Percentiles rank a stretch among this genome's conserved stretches.
Conservation (phyloP, 1,140 invertebrate species). For the Diprion similis region DNA sequence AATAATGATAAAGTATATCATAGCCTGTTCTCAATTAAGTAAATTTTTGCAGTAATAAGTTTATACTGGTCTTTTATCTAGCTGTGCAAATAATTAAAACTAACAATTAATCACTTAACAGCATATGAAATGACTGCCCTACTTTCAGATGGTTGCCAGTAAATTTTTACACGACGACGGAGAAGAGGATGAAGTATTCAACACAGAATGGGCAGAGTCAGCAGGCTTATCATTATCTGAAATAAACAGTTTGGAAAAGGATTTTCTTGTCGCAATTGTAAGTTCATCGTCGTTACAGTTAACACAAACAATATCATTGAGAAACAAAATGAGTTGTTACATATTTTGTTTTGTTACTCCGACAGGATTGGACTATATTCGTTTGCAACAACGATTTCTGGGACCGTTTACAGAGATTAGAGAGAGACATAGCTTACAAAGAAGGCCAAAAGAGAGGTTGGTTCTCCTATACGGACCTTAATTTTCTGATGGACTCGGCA, state of each 20-base stretch:
- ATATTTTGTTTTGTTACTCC: conserved; percentile 37
- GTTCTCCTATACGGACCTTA: conserved; percentile 86
- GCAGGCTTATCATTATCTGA: conserved; percentile 75
- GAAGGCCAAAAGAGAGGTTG: conserved; percentile 79
- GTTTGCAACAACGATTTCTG: conserved; percentile 77
- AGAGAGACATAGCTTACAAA: conserved; percentile 72
- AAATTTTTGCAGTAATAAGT: neutral
- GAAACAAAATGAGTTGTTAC: conserved; percentile 21
- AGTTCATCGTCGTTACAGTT: conserved; percentile 48
- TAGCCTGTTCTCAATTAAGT: neutral
- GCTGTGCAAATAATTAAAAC: too few species aligned
- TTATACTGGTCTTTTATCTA: conserved; percentile 14
- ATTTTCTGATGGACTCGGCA: conserved; percentile 66
- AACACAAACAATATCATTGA: conserved; percentile 20
- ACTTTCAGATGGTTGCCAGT: conserved; percentile 88
- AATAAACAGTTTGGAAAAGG: conserved; percentile 84
- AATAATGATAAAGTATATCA: neutral
- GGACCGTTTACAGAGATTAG: conserved; percentile 71
- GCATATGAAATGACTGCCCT: conserved; percentile 26
- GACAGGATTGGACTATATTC: conserved; percentile 85
- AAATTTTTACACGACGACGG: conserved; percentile 95
- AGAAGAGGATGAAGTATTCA: conserved; percentile 86
- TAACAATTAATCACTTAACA: too few species aligned
- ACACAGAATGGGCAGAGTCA: conserved; percentile 87
- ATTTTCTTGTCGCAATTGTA: conserved; percentile 92